Evolutionary conservation across 2,888 invertebrate species (phyloP).

Genomic region (Anorthoa munda): DNA sequence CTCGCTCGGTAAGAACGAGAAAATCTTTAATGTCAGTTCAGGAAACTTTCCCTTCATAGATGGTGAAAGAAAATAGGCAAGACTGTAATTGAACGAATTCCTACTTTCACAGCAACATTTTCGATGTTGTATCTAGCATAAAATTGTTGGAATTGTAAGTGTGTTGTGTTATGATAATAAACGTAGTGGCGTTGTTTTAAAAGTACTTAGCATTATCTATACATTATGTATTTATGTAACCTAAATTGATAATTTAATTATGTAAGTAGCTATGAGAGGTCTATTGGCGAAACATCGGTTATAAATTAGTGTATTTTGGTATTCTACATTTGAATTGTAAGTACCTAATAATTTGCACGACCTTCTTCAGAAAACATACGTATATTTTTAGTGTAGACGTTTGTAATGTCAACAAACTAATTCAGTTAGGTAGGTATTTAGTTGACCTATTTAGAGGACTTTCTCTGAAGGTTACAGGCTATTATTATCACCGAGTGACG

Average conservation of each 20-base stretch:
- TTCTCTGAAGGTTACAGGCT: slow-evolving; percentile 56
- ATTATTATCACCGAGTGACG: slow-evolving; percentile 38
- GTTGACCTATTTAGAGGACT: slow-evolving; percentile 51
- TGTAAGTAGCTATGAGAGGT: slow-evolving; percentile 11
- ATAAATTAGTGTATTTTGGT: neutral
- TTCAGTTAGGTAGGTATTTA: slow-evolving; percentile 19
- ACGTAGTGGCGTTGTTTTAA: slow-evolving; percentile 35
- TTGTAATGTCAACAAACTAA: slow-evolving; percentile 27
- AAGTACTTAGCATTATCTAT: slow-evolving; percentile 38
- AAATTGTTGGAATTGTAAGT: slow-evolving; percentile 7
- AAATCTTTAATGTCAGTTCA: slow-evolving; percentile 56
- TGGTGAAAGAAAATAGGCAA: slow-evolving; percentile 54
- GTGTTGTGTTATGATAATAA: slow-evolving; percentile 29
- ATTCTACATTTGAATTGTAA: slow-evolving; percentile 1
- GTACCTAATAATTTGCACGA: neutral
- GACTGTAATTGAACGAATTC: slow-evolving; percentile 38
- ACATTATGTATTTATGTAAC: slow-evolving; percentile 34
- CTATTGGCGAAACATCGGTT: neutral
- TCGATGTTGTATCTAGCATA: neutral
- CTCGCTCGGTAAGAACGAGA: slow-evolving; percentile 60
- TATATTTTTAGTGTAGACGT: neutral
- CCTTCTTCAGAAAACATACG: neutral
- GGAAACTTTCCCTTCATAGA: slow-evolving; percentile 61
- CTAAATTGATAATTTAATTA: slow-evolving; percentile 45
- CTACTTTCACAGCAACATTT: slow-evolving; percentile 52